These are phyloP conservation scores for Martes martes DNA, from an alignment of 2,113 vertebrate genomes.

Conservation along the genomic window DNA sequence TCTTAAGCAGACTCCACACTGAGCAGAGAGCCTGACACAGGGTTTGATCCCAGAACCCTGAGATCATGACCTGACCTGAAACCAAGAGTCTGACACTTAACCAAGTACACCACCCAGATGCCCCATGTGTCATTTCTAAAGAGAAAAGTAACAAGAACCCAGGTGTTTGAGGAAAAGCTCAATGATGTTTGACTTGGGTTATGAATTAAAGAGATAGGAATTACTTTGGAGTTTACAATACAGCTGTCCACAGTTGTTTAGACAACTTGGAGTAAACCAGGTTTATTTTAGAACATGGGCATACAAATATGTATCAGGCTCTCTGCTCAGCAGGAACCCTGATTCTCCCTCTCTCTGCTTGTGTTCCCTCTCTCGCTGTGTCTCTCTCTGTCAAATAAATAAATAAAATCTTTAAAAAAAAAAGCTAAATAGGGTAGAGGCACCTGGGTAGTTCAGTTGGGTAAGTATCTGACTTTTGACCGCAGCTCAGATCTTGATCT, in stretches of 20 bases:
- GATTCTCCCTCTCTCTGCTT: too few species aligned
- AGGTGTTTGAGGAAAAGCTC: not conserved
- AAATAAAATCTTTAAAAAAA: too few species aligned
- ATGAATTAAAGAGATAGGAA: not conserved
- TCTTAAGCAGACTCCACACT: not conserved
- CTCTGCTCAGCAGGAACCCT: too few species aligned
- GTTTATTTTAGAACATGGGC: not conserved
- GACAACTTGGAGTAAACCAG: not conserved
- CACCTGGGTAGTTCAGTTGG: too few species aligned
- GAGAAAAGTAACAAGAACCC: not conserved
- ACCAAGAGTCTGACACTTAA: not conserved
- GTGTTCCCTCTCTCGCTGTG: too few species aligned
- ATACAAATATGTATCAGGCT: not conserved
- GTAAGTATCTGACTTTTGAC: too few species aligned
- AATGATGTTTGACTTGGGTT: not conserved
- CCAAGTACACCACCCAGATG: not conserved
- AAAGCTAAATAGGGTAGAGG: too few species aligned
- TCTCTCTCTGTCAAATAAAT: too few species aligned
- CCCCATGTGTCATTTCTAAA: not conserved
- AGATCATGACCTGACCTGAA: not conserved
- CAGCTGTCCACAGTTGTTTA: not conserved
- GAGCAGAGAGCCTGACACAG: not conserved
- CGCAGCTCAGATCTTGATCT: not conserved
- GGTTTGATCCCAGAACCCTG: not conserved
- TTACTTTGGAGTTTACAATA: not conserved